Conservation (phyloP, 2,113 vertebrate species). For the Silurus asotus region DNA sequence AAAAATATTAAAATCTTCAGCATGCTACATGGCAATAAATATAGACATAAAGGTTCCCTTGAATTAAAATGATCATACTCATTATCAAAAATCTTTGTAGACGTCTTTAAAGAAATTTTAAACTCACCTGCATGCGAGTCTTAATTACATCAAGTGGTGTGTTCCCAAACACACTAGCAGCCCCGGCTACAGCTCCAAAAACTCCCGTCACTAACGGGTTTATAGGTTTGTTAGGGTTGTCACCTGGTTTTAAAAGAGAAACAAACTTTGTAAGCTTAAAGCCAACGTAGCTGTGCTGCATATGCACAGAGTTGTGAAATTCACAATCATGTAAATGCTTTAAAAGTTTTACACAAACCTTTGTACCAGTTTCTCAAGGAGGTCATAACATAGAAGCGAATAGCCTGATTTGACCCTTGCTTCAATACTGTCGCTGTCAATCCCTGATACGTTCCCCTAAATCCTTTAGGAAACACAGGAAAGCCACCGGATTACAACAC, state of each 20-base stretch:
- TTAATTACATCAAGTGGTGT: constrained; percentile 96
- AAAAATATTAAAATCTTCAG: too few species aligned
- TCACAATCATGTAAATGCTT: neutral
- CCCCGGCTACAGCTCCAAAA: constrained; percentile 88
- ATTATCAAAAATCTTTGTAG: neutral
- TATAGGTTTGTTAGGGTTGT: constrained; percentile 83
- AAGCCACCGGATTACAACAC: neutral
- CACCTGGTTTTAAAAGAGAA: constrained; percentile 69
- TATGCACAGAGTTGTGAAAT: neutral
- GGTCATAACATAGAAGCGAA: constrained; percentile 97
- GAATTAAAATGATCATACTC: neutral
- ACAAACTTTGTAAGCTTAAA: neutral
- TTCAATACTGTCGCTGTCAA: constrained; percentile 92
- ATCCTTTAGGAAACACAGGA: constrained; percentile 67
- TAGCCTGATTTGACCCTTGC: constrained; percentile 97
- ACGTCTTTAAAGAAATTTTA: neutral
- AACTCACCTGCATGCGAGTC: constrained; percentile 93
- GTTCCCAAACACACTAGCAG: constrained; percentile 94
- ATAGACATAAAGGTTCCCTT: neutral
- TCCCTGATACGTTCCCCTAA: constrained; percentile 93
- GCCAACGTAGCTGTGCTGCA: neutral
- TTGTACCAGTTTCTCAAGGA: constrained; percentile 95
- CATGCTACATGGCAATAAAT: neutral
- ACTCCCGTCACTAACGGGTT: constrained; percentile 87
- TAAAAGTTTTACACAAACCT: constrained; percentile 70